Base-by-base conservation (phyloP, 2,888 invertebrate species). In the Drosophila phalerata region DNA sequence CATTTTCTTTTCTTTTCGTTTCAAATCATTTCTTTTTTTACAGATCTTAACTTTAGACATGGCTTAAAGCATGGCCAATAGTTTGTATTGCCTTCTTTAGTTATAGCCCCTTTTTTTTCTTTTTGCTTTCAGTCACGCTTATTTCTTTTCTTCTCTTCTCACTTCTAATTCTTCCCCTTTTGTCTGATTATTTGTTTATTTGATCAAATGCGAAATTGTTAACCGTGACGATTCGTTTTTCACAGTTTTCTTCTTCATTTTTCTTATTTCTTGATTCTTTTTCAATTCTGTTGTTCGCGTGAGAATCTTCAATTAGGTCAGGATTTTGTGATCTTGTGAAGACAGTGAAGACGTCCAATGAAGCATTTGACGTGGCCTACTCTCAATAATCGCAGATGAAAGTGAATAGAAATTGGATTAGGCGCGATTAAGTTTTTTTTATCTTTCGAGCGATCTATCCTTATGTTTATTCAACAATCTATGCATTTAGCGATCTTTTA, bases 271-370 rank as follows among this genome's bases (percentile, higher is more conserved):
- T 40, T 3, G 40, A 49, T 19, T 60, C 8, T 25, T 42, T 43
- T 34, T 49, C 11, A 15, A 40, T 57, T 57, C 30, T 45, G 40
- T 56, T 42, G 75, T 89, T 88, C 62, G 88, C 86, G 87, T 89
- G 90, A 88, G 87, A 87, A 87, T 57, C 71, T 72, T 70, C 69
- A 87, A 88, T 83, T 88, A 76, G 89, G 90, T 87, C 87, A 87
- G 79, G 79, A 88, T 77, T 69, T 75, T 38, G 19, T 32, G 22
- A 22, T 1, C n/a, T 22, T 74, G 69, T 28, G 45, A 47, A 72
- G 72, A 68, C 65, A 69, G 69, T 58, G 52, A n/a, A n/a, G n/a
- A n/a, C 32, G 69, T 55, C 65, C 71, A 85, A 87, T 85, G 69
- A 72, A 81, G 73, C 79, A 73, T 79, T 85, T 63, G 74, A 67